Conservation (phyloP, 2,113 vertebrate genomes). For the Alosa alosa region DNA sequence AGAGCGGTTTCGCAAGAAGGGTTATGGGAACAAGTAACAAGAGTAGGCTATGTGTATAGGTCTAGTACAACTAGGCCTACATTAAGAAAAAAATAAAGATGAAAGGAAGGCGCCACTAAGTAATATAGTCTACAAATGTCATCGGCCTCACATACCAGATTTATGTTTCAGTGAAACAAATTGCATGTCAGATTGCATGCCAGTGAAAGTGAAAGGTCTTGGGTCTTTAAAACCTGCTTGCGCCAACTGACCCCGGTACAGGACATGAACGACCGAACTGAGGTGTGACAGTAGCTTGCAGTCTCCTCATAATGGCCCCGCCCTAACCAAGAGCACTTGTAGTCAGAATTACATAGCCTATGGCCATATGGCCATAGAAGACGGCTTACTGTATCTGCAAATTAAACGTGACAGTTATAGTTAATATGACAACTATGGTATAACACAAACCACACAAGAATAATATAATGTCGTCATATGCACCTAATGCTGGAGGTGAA, state of each 20-base stretch:
- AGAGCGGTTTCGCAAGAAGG: neutral
- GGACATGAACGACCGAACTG: neutral
- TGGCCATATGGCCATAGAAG: neutral
- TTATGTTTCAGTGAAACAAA: neutral
- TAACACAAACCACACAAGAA: neutral
- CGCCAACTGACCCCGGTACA: neutral
- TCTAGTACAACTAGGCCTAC: no score
- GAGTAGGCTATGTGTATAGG: neutral
- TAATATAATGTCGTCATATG: neutral
- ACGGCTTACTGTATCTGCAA: neutral
- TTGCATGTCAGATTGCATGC: neutral
- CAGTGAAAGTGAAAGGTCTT: neutral
- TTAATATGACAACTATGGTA: neutral
- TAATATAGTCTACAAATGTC: neutral
- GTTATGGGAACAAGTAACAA: neutral
- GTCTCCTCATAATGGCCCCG: neutral
- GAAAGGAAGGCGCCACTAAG: no score
- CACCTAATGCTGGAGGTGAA: neutral
- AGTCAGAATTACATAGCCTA: neutral
- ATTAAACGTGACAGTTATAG: neutral
- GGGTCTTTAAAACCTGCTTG: neutral
- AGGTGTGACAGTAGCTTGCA: neutral
- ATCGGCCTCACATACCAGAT: neutral
- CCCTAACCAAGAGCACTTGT: conserved; percentile 12
- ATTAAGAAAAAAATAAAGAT: no score